Base-by-base conservation (phyloP, 2,888 invertebrate genomes). In the Hypercompe scribonia region DNA sequence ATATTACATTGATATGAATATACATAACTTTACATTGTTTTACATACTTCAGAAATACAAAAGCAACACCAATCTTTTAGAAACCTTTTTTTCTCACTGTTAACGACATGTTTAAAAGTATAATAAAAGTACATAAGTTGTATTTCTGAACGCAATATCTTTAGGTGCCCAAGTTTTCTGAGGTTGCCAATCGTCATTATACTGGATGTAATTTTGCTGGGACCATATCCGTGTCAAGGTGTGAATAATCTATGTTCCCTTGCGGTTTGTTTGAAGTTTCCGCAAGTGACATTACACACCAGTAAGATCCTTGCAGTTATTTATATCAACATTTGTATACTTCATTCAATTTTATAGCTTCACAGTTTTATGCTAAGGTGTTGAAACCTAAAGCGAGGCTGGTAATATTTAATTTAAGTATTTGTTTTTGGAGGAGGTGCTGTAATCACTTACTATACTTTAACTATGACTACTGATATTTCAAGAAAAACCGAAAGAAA, bases 151-250 rank as follows among this genome's bases (percentile, higher is more conserved):
- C 15, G 10, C 28, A 58, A 15, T 58, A 58, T 18, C 61, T 61
- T 61, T 61, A 61, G 18, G 28, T 31, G 61, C 31, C 18, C 61
- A 61, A 61, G 61, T 58, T 28, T 15, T 58, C 28, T 58, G 58
- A 58, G 15, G 15, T 61, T 61, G 31, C 61, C 31, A 61, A 31
- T 61, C 18, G 61, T 61, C 61, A 61, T 61, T 31, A 18, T 61
- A 61, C 61, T 61, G 31, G 31, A 61, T 61, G 64, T 79, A 66
- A 64, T 58, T 46, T 71, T 63, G 54, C 50, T 70, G 72, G 71
- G 80, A 70, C 65, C 68, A 71, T 65, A 80, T 72, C 72, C 65
- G 67, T 78, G 80, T 76, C 82, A 82, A 81, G 78, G 78, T 70
- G 65, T 74, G 71, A 78, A 78, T 71, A 76, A 72, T 79, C 76